A percentile compares a stretch with the other conserved stretches of the same genome.
These are phyloP conservation scores for Diadegma fenestrale DNA, from an alignment of 2,888 invertebrate species.

Conservation along the genomic window DNA sequence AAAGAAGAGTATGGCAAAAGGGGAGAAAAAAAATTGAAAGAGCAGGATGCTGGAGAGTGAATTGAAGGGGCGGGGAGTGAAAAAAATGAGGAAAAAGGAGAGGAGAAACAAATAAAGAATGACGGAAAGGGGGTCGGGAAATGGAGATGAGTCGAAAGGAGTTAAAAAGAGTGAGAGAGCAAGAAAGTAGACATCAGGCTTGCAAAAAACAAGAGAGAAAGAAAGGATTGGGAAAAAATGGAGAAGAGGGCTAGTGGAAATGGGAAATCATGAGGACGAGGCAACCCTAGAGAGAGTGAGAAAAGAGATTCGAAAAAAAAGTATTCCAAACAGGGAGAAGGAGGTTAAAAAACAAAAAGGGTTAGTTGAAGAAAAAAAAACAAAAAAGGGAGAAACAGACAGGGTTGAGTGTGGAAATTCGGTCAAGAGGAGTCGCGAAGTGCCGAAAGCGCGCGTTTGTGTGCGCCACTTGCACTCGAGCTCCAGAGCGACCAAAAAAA, in stretches of 20 bases:
- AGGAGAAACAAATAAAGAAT: background rate
- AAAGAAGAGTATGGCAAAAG: background rate
- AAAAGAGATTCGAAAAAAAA: background rate
- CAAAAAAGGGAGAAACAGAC: background rate
- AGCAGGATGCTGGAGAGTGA: background rate
- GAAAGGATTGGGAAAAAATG: background rate
- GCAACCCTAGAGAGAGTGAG: background rate
- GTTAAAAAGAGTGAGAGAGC: background rate
- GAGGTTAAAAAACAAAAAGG: background rate
- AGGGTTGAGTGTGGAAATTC: conserved; percentile 11
- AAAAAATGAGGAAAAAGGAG: background rate
- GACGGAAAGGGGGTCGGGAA: background rate
- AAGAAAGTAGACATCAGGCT: background rate
- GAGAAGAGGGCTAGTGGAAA: background rate
- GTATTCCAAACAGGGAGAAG: background rate
- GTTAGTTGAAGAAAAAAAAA: background rate
- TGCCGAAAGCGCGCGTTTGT: conserved; percentile 22
- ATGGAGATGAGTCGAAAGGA: background rate
- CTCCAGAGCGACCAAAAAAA: conserved; percentile 15
- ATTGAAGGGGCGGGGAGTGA: background rate
- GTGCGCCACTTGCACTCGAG: conserved; percentile 8
- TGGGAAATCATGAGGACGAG: background rate
- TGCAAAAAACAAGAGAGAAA: background rate
- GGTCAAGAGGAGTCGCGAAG: conserved; percentile 16
- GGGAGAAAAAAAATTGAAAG: background rate